phyloP scores from a whole-genome alignment of 2,888 invertebrate species.

The Cataglyphis albicans region DNA sequence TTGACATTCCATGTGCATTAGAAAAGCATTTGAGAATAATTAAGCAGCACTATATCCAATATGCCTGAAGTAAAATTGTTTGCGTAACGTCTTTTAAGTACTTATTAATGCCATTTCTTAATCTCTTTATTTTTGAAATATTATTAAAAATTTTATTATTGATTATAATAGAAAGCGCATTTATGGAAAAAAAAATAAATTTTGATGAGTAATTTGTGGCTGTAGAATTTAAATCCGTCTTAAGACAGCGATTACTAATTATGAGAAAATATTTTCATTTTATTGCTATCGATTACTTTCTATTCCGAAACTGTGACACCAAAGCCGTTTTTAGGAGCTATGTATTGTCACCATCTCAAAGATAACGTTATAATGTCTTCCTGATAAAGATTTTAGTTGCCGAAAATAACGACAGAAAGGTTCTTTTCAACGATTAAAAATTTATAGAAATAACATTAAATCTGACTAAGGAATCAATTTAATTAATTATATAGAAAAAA shows the following conservation, averaged over 20 bases:
- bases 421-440: constrained; percentile 3
- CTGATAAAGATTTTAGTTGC: not conserved
- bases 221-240: not conserved
- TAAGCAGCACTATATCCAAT: not conserved
- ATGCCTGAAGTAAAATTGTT: not conserved
- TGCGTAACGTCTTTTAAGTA: not conserved
- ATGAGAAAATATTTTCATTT: constrained; percentile 28
- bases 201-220: not conserved
- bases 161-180: not conserved
- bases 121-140: not conserved
- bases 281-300: constrained; percentile 48
- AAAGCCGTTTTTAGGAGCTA: constrained; percentile 27
- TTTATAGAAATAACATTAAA: constrained; percentile 16
- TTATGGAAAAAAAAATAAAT: not conserved
- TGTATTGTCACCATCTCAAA: constrained; percentile 27
- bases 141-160: not conserved
- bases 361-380: constrained; percentile 24
- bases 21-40: not conserved
- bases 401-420: not conserved
- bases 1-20: not conserved
- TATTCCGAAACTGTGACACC: constrained; percentile 48
- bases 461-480: not conserved
- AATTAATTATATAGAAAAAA: too few relatives aligned
- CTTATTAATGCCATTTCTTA: not conserved
- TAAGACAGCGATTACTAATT: constrained; percentile 16